Evolutionary conservation across 2,888 invertebrate genomes (phyloP).

Genomic region (Neria commutata): DNA sequence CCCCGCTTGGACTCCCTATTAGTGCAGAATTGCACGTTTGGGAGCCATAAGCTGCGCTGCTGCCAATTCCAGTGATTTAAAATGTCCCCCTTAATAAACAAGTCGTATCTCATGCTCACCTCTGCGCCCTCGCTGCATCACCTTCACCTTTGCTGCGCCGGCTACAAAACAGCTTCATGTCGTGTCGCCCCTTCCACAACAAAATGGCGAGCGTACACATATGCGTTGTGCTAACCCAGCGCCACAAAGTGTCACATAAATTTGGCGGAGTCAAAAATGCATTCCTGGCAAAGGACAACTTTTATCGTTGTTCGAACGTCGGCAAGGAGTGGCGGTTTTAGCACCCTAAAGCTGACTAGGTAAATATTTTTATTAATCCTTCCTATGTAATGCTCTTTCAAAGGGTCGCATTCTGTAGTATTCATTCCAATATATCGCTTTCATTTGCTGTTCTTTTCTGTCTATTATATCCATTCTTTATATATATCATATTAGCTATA

Average conservation of each 20-base stretch:
- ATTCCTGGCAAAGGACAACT: not conserved
- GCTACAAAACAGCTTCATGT: constrained; percentile 1
- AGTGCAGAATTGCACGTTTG: not conserved
- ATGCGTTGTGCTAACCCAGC: no score
- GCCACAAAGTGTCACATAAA: constrained; percentile 22
- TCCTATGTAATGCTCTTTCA: no score
- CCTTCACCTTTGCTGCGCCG: constrained; percentile 31
- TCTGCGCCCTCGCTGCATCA: constrained; percentile 31
- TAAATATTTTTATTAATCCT: no score
- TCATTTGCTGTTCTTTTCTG: no score
- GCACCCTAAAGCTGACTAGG: no score
- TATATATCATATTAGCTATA: no score
- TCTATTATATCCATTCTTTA: no score
- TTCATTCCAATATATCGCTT: no score
- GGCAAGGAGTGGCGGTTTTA: no score
- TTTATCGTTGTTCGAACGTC: no score
- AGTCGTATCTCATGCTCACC: constrained; percentile 31
- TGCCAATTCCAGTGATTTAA: not conserved
- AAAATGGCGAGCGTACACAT: constrained; percentile 10
- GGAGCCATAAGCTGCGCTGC: not conserved
- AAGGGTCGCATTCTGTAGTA: no score
- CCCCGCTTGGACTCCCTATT: no score
- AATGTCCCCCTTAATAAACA: constrained; percentile 19
- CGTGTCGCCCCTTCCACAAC: constrained; percentile 18
- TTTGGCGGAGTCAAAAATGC: not conserved